Base-by-base conservation (phyloP, 2,113 vertebrate genomes). In the Patagioenas fasciata region DNA sequence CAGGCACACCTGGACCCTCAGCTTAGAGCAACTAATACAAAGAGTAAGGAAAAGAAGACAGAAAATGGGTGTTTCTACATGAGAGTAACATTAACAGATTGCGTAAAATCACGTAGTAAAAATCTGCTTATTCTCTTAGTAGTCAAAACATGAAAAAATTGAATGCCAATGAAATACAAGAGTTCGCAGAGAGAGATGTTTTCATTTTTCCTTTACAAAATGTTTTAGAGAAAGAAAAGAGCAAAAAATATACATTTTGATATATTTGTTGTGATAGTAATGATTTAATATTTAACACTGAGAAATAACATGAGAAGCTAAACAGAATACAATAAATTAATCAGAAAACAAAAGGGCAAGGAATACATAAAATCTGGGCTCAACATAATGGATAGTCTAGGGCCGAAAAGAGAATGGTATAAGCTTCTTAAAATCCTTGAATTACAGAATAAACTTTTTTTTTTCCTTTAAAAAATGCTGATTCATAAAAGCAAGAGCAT, bases 391-490 rank as follows among this genome's bases (percentile, higher is more conserved):
- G 69, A 92, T 64, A 88, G 96, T 84, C 69, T 23, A 91, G 69
- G 67, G 92, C 16, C 15, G 71, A 96, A 95, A 93, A 57, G 48
- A 75, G 25, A 47, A 61, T 25, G 42, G 29, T 53, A 72, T 94
- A 96, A 97, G n/a, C 66, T 80, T 95, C 91, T 97, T 96, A 97
- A 91, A 89, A 79, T 61, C 88, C 44, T 50, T 94, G 69, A 47
- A 92, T 97, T 92, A 91, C 29, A 88, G 11, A 77, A 86, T 42
- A 85, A 53, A 73, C 11, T 51, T 32, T 38, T 51, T 57, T 50
- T 50, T 71, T 25, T 38, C 18, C 29, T 78, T 77, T 56, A 90
- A 64, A 62, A 92, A 94, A 85, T 84, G 88, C 86, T 93, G 93
- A 97, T 87, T 96, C 93, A 89, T 36, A 69, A 78, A 48, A 86